These are phyloP conservation scores for Etia nguti DNA, from an alignment of 2,113 vertebrate genomes.

Conservation along the genomic window DNA sequence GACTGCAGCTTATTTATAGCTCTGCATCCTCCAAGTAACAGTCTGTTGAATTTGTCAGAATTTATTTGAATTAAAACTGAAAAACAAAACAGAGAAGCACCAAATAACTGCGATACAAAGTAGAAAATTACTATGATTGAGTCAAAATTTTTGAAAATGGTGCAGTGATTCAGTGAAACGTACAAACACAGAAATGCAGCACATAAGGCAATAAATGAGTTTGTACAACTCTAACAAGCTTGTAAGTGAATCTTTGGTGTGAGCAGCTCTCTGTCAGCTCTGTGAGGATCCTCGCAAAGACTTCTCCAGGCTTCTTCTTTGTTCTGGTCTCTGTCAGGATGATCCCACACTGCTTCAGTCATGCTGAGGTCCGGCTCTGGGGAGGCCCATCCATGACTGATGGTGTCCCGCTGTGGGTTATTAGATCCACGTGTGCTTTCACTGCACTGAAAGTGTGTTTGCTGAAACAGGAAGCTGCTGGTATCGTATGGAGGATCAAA, in stretches of 20 bases:
- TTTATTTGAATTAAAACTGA: not conserved
- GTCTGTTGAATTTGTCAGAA: not conserved
- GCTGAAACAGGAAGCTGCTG: not conserved
- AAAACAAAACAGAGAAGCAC: accelerated
- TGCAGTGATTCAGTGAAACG: not conserved
- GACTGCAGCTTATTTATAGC: accelerated
- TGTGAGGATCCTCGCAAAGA: accelerated
- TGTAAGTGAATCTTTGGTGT: not conserved
- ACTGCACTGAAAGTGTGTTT: not conserved
- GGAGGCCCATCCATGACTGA: not conserved
- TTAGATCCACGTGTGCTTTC: not conserved
- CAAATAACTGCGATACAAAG: accelerated
- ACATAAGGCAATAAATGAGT: not conserved
- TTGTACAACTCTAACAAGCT: not conserved
- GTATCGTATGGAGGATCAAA: not conserved
- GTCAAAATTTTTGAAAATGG: not conserved
- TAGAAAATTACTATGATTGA: not conserved
- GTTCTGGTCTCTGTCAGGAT: not conserved
- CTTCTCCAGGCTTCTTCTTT: not conserved
- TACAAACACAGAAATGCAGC: not conserved
- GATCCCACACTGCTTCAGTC: not conserved
- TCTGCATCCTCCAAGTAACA: not conserved
- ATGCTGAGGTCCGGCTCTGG: not conserved
- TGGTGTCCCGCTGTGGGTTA: not conserved
- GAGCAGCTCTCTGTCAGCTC: not conserved